phyloP scores from a whole-genome alignment of 2,797 vertebrate species.

The Geranospiza caerulescens region DNA sequence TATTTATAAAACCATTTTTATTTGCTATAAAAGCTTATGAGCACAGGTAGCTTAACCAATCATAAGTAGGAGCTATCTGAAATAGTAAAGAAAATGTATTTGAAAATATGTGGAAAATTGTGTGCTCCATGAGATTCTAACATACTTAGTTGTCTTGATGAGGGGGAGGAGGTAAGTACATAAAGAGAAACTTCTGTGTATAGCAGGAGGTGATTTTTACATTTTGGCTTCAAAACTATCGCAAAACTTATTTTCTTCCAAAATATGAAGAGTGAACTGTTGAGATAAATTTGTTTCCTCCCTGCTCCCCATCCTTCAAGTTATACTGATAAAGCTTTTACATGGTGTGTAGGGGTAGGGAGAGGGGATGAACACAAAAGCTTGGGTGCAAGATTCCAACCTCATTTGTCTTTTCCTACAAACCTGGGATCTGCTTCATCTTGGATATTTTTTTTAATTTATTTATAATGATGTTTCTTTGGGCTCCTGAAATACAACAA shows the following conservation, averaged over 20 bases:
- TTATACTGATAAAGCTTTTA: neutral
- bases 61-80: neutral
- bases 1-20: neutral
- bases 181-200: neutral
- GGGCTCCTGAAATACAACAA: neutral
- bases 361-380: neutral
- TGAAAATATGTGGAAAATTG: neutral
- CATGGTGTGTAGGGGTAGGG: accelerated
- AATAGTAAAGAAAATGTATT: neutral
- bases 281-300: neutral
- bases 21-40: neutral
- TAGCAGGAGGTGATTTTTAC: neutral
- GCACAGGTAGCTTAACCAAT: neutral
- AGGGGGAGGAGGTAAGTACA: neutral
- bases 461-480: neutral
- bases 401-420: neutral
- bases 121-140: neutral
- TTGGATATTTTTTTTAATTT: neutral
- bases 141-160: neutral
- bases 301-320: neutral
- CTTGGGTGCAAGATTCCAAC: neutral
- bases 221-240: neutral
- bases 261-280: neutral
- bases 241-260: neutral
- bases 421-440: neutral